Evolutionary conservation across 2,797 vertebrate species (phyloP), one percentile per base, ranked within the genome.

Genomic region (Hoplostethus atlanticus): DNA sequence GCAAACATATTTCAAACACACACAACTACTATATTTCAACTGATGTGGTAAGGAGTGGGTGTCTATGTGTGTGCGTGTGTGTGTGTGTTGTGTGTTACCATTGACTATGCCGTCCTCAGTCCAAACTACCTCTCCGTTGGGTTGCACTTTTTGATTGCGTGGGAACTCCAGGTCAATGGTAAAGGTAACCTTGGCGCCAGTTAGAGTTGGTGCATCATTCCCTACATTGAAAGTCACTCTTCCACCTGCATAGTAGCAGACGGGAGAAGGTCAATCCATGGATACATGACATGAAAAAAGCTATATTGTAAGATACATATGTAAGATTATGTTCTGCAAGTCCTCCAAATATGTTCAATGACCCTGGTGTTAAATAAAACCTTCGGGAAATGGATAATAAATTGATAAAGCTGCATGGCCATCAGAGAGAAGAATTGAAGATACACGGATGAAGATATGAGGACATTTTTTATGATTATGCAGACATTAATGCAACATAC

Each of bases 191-290:
- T 93, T 94, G 53, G 97, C 97, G 0, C 95, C 96, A 0, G 93
- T 90, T 83, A 99, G 90, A 15, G 97, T 98, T 5, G 98, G 97
- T 0, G 96, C 95, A 25, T 99, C 97, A 4, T 96, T 98, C 25
- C 86, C 93, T 16, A 98, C 93, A 21, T 96, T 93, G 61, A 98
- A 94, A 15, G 92, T 90, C 63, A 98, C 93, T 5, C 89, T 90
- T 10, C 97, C 97, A 3, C 97, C 97, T 98, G 84, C 1, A 55
- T 0, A 13, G 42, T 17, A 64, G 25, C 9, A 70, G 38, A 28
- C 12, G 52, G 5, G 44, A 79, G 63, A 51, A 12, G 36, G 12
- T 58, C 47, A 15, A 67, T 13, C 47, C n/a, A 28, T 36, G 34
- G 16, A 40, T 13, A 21, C 3, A 5, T 64, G n/a, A 53, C 21